These are phyloP conservation scores for Rallus limicola DNA, from an alignment of 2,113 vertebrate species.

Conservation along the genomic window DNA sequence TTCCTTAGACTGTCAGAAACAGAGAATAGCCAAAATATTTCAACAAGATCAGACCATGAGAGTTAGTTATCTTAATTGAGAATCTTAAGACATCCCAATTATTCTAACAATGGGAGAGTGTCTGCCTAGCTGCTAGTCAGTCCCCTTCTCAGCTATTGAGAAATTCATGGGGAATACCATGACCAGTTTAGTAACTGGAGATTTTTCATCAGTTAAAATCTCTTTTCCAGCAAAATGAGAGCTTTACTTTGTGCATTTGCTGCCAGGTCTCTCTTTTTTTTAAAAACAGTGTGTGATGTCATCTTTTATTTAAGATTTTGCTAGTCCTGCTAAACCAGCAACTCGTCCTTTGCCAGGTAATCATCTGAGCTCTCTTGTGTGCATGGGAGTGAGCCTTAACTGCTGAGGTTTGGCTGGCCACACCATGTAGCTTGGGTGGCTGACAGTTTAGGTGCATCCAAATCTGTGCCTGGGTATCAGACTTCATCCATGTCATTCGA, in stretches of 20 bases:
- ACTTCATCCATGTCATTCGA: neutral
- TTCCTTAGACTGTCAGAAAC: constrained; percentile 9
- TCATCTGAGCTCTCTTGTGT: neutral
- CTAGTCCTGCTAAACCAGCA: neutral
- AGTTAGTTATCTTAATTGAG: constrained; percentile 10
- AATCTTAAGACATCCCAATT: constrained; percentile 20
- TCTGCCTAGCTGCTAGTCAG: neutral
- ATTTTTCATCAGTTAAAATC: neutral
- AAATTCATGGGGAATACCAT: neutral
- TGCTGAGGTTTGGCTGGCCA: neutral
- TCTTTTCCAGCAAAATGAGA: neutral
- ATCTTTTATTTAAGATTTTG: neutral
- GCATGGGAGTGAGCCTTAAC: neutral
- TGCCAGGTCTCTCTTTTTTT: neutral
- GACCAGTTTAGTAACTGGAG: neutral
- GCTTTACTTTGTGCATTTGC: neutral
- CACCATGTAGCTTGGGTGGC: neutral
- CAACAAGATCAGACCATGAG: constrained; percentile 1
- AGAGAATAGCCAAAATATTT: constrained; percentile 15
- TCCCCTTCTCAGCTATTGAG: neutral
- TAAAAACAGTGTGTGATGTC: neutral
- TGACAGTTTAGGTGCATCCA: neutral
- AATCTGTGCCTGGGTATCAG: neutral
- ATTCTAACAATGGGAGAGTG: constrained; percentile 10
- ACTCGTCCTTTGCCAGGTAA: neutral